Base-by-base conservation (phyloP, 1,140 invertebrate species). In the Meloidogyne exigua region DNA sequence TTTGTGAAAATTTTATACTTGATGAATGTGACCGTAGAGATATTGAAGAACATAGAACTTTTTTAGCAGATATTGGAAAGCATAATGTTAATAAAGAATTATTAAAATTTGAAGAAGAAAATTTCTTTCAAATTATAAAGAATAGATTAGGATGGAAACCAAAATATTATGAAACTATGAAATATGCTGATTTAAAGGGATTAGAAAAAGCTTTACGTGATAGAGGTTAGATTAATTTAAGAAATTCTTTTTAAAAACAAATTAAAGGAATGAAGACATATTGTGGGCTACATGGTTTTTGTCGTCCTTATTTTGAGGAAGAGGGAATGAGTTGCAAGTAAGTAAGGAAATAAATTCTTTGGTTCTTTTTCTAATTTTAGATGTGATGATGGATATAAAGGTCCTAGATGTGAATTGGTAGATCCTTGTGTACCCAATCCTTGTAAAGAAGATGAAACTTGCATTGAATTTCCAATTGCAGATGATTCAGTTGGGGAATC, bases 361-460 rank as follows among this genome's bases (percentile, higher is more conserved):
- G n/a, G n/a, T n/a, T 32, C 2, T 3, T 32, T 21, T 57, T 68
- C 0, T 26, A 69, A n/a, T 36, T 23, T 28, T 65, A 81, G 79
- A 57, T 81, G 80, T 42, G 49, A 68, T 25, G 9, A 32, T 2
- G 75, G 75, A 11, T 78, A 64, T 63, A 72, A 78, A 39, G 79
- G 79, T 12, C 23, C 57, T 28, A 36, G 57, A 13, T 81, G 80
- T 32, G 79, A 81, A 62, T 44, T 72, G n/a, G 13, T 32, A 42
- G 62, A 77, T 57, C 78, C 78, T 44, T 81, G 79, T 67, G 7
- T 23, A 13, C 26, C 66, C 1, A 65, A 64, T 65, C 32, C 42
- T 21, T 81, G 79, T 44, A 36, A 62, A 21, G 80, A 25, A 0
- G 77, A 76, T 49, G 67, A 80, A 36, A 25, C 82, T 4, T 81